A percentile compares a stretch with the other conserved stretches of the same genome.
phyloP scores from a whole-genome alignment of 1,140 invertebrate species.

The Euwallacea fornicatus region DNA sequence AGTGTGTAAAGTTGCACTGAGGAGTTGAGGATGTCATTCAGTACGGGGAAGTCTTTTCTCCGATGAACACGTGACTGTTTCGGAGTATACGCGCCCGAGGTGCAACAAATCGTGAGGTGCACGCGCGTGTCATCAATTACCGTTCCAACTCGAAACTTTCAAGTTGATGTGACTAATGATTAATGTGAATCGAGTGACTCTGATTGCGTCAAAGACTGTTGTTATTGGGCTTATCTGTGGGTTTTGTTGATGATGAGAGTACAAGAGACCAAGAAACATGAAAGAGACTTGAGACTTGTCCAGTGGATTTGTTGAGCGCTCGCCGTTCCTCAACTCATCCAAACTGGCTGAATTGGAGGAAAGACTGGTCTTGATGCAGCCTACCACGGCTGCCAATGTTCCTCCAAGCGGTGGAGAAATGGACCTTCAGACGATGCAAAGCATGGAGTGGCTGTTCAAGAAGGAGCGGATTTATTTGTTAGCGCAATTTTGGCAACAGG shows the following conservation, averaged over 20 bases:
- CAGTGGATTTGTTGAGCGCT: too few relatives aligned
- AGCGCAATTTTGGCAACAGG: slow-evolving; percentile 93
- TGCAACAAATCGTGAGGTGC: not conserved
- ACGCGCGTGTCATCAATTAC: slow-evolving; percentile 10
- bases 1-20: slow-evolving; percentile 37
- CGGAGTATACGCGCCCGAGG: slow-evolving; percentile 7
- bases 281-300: too few relatives aligned
- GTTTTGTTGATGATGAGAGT: too few relatives aligned
- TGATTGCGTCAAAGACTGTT: not conserved
- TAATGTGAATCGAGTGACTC: not conserved
- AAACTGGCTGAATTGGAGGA: slow-evolving; percentile 52
- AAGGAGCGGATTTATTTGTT: slow-evolving; percentile 90
- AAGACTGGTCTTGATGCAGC: slow-evolving; percentile 65
- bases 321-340: slow-evolving; percentile 1
- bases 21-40: slow-evolving; percentile 43
- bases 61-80: slow-evolving; percentile 46
- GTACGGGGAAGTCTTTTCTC: slow-evolving; percentile 52
- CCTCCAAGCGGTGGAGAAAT: slow-evolving; percentile 67
- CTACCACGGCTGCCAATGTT: slow-evolving; percentile 59
- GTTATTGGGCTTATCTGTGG: too few relatives aligned
- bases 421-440: slow-evolving; percentile 84
- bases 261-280: too few relatives aligned
- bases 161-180: too few relatives aligned
- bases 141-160: too few relatives aligned
- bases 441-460: slow-evolving; percentile 94